Percentiles rank a stretch among this genome's conserved stretches.
Evolutionary conservation across 2,888 invertebrate species (phyloP).

Genomic region (Protonemura montana): DNA sequence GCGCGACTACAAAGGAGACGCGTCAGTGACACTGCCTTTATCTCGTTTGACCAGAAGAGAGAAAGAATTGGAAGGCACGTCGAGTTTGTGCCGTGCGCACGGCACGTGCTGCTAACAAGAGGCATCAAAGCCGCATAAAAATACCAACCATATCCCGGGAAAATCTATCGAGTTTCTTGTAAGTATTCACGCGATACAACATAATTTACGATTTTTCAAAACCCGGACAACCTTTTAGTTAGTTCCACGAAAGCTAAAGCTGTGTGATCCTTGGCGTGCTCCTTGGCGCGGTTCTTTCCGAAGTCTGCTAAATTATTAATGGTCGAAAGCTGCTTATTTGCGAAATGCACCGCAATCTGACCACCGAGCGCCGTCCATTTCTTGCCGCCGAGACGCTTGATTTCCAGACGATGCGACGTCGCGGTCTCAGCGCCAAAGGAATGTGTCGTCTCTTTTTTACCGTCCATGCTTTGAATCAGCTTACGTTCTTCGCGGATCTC

Average conservation of each 20-base stretch:
- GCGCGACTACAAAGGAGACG: neutral
- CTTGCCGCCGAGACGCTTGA: neutral
- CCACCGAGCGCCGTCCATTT: neutral
- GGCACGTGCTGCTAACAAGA: neutral
- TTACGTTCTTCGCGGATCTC: neutral
- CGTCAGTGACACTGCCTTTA: slow-evolving; percentile 2
- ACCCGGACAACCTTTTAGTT: too few species aligned
- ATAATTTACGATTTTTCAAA: neutral
- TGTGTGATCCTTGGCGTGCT: too few species aligned
- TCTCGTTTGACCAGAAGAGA: neutral
- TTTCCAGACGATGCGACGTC: neutral
- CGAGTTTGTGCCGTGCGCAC: neutral
- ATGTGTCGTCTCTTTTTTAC: neutral
- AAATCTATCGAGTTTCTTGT: too few species aligned
- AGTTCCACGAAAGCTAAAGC: too few species aligned
- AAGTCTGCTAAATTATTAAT: neutral
- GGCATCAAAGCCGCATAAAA: too few species aligned
- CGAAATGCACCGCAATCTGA: neutral
- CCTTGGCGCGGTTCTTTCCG: too few species aligned
- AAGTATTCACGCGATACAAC: too few species aligned
- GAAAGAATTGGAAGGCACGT: too few species aligned
- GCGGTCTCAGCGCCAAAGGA: neutral
- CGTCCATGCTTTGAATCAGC: neutral
- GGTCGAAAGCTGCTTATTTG: neutral
- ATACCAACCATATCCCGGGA: too few species aligned